Base-by-base conservation (phyloP, 1,140 invertebrate species). In the Diuraphis noxia region DNA sequence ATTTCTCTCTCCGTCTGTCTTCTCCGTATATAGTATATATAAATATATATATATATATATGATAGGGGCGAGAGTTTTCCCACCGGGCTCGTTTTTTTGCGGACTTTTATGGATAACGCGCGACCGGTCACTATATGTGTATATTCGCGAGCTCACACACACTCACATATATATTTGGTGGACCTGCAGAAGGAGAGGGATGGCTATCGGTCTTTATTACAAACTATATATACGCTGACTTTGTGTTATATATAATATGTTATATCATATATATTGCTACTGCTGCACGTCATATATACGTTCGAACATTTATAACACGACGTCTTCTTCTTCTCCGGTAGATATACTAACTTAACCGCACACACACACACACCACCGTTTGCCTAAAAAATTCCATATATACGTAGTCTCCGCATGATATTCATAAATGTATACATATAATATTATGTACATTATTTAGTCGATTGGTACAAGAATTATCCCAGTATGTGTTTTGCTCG, bases 71-170 rank as follows among this genome's bases (percentile, higher is more conserved):
- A 43, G 17, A 81, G 89, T 91, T 91, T 91, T 91, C 89, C 89
- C 89, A 91, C 77, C 40, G 89, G 89, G 46, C 77, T 91, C 89
- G 89, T 91, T 91, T 91, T 79, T 90, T 77, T 91, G 56, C 77
- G 40, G 88, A 91, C 89, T 91, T 91, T 91, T 91, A 91, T 91
- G 89, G 72, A 91, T 91, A 91, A 91, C 77, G 41, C 89, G 43
- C 77, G 89, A 89, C 72, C 43, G 89, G 89, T 91, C 89, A 91
- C 43, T 46, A 88, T 43, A 41, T 25, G 8, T 40, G 30, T 56
- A 56, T 38, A 40, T 56, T 38, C 25, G 49, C 21, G 21, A 30
- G 19, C 40, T n/a, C 9, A 25, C 7, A 7, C 56, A 30, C 56
- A 19, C 40, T 34, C 7, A 34, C 43, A 34, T 10, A 19, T 3